These are phyloP conservation scores for Prionace glauca DNA, from an alignment of 2,797 vertebrate species.

Conservation along the genomic window DNA sequence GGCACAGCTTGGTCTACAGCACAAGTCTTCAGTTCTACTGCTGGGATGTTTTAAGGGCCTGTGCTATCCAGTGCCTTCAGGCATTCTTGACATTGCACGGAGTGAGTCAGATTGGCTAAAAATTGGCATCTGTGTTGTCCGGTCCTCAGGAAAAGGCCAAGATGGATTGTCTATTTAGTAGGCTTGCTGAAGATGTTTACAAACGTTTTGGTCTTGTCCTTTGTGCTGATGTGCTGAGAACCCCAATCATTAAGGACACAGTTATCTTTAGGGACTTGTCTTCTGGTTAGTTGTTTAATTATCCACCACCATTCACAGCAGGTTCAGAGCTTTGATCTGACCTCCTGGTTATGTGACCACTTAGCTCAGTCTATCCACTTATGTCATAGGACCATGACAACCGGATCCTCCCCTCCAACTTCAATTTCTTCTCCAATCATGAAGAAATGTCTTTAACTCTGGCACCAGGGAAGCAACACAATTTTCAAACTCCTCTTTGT, in stretches of 20 bases:
- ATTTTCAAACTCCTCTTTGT: not conserved
- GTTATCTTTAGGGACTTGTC: not conserved
- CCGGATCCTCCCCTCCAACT: not conserved
- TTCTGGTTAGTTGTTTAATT: not conserved
- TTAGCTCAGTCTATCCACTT: not conserved
- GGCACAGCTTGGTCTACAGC: not conserved
- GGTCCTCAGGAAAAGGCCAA: too few relatives aligned
- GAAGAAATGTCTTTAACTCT: not conserved
- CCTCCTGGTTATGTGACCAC: not conserved
- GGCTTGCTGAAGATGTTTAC: not conserved
- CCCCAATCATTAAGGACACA: too few relatives aligned
- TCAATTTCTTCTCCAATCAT: not conserved
- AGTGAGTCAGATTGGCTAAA: not conserved
- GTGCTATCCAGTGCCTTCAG: not conserved
- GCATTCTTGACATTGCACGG: not conserved
- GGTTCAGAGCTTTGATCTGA: not conserved
- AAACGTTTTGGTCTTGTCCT: not conserved
- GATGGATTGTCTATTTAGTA: too few relatives aligned
- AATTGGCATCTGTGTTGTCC: too few relatives aligned
- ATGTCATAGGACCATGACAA: not conserved
- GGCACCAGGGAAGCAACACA: not conserved
- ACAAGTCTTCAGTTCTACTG: not conserved
- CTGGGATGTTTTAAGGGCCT: not conserved
- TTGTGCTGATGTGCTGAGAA: not conserved
- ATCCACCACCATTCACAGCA: not conserved